Conservation (phyloP, 2,888 invertebrate genomes). For the Apantesis nais region DNA sequence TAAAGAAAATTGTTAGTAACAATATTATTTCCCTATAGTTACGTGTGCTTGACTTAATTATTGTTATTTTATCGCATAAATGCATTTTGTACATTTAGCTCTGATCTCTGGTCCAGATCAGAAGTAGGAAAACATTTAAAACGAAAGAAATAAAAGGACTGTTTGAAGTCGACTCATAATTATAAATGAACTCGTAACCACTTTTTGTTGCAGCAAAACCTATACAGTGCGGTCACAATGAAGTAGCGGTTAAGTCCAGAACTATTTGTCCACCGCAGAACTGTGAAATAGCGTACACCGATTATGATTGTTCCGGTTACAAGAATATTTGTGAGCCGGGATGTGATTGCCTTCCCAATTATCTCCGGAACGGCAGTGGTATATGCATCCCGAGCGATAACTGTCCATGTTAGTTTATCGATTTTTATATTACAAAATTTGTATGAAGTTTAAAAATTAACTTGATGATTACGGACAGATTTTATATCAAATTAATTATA, state of each 20-base stretch:
- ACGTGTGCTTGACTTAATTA: too few relatives aligned
- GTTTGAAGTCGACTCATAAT: neutral
- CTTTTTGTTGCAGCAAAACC: conserved; percentile 13
- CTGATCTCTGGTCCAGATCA: neutral
- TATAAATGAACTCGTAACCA: neutral
- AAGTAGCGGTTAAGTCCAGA: conserved; percentile 47
- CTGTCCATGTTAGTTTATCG: conserved; percentile 49
- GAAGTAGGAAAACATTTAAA: neutral
- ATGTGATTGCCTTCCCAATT: conserved; percentile 53
- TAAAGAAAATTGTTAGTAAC: too few relatives aligned
- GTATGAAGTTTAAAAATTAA: neutral
- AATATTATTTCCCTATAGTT: too few relatives aligned
- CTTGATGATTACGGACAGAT: neutral
- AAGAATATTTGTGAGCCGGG: conserved; percentile 48
- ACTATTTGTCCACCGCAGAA: conserved; percentile 56
- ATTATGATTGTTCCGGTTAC: conserved; percentile 41
- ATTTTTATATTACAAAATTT: neutral
- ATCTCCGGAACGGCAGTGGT: conserved; percentile 52
- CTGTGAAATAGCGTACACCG: conserved; percentile 53
- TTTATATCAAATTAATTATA: neutral
- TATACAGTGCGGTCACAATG: conserved; percentile 50
- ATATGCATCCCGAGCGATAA: conserved; percentile 52
- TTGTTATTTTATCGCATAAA: neutral
- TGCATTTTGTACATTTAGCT: neutral
- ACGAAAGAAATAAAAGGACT: neutral